These are phyloP conservation scores for Brachyhypopomus gauderio DNA, from an alignment of 2,113 vertebrate genomes.

Conservation along the genomic window DNA sequence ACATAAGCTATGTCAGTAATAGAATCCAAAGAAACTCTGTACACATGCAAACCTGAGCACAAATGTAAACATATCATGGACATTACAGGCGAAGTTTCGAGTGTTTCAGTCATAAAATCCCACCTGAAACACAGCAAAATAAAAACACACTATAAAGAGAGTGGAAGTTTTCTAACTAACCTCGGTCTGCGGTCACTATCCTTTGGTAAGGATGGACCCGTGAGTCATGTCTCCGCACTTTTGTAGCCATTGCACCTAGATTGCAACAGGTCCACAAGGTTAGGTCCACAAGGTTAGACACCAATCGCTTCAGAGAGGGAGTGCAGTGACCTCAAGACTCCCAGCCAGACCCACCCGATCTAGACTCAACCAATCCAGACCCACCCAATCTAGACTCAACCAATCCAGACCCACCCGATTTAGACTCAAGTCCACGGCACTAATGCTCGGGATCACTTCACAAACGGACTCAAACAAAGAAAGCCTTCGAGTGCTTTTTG, in stretches of 20 bases:
- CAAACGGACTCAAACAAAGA: too few relatives aligned
- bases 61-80: conserved; percentile 18
- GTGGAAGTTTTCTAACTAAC: conserved; percentile 79
- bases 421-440: too few relatives aligned
- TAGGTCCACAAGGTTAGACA: conserved; percentile 82
- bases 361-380: background rate
- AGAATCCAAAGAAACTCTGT: background rate
- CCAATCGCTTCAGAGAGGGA: conserved; percentile 65
- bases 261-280: conserved; percentile 83
- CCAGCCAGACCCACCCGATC: background rate
- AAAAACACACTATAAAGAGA: conserved; percentile 54
- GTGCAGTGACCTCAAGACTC: conserved; percentile 46
- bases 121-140: conserved; percentile 6
- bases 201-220: conserved; percentile 89
- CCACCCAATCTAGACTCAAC: too few relatives aligned
- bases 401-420: too few relatives aligned
- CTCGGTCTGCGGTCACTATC: conserved; percentile 87
- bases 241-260: conserved; percentile 86
- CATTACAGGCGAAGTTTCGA: background rate
- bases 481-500: too few relatives aligned
- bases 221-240: conserved; percentile 85
- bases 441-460: too few relatives aligned
- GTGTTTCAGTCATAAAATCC: background rate
- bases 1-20: background rate
- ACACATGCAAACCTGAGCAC: conserved; percentile 17